A percentile compares a stretch with the other conserved stretches of the same genome.
Conservation (phyloP, 2,113 vertebrate species). For the Charadrius vociferus region DNA sequence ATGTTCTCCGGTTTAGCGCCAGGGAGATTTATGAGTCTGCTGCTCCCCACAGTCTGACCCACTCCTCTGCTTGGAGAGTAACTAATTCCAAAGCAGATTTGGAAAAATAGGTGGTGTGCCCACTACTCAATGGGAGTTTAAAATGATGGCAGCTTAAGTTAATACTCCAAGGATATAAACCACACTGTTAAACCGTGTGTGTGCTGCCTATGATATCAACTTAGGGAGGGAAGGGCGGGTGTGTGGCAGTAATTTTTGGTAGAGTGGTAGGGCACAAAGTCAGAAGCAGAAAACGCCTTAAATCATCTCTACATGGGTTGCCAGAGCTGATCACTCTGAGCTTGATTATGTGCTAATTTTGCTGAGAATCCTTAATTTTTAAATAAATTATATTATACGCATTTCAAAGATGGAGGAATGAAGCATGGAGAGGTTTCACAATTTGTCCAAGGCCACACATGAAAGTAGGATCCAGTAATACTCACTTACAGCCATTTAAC, state of each 20-base stretch:
- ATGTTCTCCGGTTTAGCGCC: rapidly evolving
- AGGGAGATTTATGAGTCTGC: background rate
- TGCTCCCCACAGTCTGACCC: background rate
- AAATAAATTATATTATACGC: background rate
- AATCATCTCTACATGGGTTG: background rate
- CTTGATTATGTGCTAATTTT: background rate
- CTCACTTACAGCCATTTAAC: background rate
- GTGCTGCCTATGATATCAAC: background rate
- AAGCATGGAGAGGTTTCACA: background rate
- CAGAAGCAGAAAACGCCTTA: background rate
- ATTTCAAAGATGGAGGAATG: background rate
- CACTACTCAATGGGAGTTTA: background rate
- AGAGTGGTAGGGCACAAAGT: background rate
- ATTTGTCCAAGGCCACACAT: background rate
- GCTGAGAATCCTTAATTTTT: background rate
- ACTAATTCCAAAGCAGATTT: background rate
- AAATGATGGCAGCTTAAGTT: background rate
- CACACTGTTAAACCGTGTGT: background rate
- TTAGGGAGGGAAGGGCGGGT: rapidly evolving
- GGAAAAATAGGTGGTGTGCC: background rate
- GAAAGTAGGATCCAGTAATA: background rate
- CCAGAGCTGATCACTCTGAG: background rate
- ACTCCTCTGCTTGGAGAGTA: background rate
- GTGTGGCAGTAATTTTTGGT: background rate
- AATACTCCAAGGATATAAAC: background rate